These are phyloP conservation scores for Onychomys torridus DNA, from an alignment of 2,797 vertebrate species.

Conservation along the genomic window DNA sequence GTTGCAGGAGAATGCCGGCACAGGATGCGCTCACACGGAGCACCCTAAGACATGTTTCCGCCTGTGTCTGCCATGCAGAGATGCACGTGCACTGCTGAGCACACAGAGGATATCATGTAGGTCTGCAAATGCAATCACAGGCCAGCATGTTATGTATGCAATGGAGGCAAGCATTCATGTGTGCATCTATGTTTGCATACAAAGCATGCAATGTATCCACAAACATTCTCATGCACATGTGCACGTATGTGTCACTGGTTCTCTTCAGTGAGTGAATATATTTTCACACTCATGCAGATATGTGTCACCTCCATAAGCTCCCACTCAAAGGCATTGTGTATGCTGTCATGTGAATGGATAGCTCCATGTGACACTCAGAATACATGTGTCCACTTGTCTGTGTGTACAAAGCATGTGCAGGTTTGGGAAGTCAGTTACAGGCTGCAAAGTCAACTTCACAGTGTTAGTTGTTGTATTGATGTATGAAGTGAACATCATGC, in stretches of 20 bases:
- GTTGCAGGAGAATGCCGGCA: neutral
- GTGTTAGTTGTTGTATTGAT: neutral
- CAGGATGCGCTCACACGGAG: accelerated
- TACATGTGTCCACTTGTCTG: neutral
- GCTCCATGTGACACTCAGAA: neutral
- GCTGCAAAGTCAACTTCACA: neutral
- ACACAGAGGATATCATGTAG: neutral
- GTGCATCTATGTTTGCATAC: neutral
- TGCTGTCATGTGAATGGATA: neutral
- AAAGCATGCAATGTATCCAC: neutral
- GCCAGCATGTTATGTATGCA: too few relatives aligned
- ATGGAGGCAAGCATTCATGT: neutral
- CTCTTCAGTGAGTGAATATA: neutral
- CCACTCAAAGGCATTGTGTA: neutral
- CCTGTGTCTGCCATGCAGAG: too few relatives aligned
- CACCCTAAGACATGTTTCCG: neutral
- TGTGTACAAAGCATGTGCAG: neutral
- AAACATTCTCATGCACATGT: neutral
- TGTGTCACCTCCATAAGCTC: neutral
- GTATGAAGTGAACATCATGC: neutral
- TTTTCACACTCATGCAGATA: neutral
- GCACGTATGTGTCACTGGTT: neutral
- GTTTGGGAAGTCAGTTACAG: neutral
- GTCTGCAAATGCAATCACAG: accelerated
- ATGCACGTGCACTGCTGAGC: accelerated